These are phyloP conservation scores for Adelosebastes latens DNA, from an alignment of 2,797 vertebrate species.

Conservation along the genomic window DNA sequence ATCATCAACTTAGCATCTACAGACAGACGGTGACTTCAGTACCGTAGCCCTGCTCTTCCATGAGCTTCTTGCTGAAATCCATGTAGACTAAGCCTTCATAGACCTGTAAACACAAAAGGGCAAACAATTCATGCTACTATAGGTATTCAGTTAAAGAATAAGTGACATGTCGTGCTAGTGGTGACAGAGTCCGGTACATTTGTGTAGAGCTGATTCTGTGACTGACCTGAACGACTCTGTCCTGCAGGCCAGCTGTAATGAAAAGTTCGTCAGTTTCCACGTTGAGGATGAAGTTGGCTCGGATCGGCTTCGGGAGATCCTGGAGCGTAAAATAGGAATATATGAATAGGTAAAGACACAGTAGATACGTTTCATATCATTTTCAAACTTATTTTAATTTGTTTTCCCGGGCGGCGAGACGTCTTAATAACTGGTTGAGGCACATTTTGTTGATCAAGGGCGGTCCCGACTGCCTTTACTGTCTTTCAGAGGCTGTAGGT, in stretches of 20 bases:
- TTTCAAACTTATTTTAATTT: background rate
- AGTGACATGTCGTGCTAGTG: background rate
- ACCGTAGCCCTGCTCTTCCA: conserved; percentile 86
- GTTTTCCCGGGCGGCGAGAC: background rate
- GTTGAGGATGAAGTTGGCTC: conserved; percentile 87
- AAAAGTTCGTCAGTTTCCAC: conserved; percentile 88
- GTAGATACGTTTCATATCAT: too few relatives aligned
- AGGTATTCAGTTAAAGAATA: background rate
- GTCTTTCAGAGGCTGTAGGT: too few relatives aligned
- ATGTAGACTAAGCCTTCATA: conserved; percentile 89
- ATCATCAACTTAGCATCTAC: too few relatives aligned
- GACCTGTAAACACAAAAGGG: conserved; percentile 70
- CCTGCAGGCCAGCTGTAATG: conserved; percentile 88
- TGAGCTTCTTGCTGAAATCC: conserved; percentile 85
- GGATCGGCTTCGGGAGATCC: conserved; percentile 85
- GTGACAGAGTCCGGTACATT: background rate
- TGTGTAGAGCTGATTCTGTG: background rate
- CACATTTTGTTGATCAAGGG: too few relatives aligned
- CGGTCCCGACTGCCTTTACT: too few relatives aligned
- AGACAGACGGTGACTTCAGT: conserved; percentile 3
- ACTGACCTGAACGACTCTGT: conserved; percentile 87
- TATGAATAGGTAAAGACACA: background rate
- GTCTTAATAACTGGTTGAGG: background rate
- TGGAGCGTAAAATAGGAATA: conserved; percentile 28
- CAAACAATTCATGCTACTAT: background rate